Percentiles rank a stretch among this genome's conserved stretches.
Evolutionary conservation across 1,140 invertebrate species (phyloP).

Genomic region (Drosophila sturtevanti): DNA sequence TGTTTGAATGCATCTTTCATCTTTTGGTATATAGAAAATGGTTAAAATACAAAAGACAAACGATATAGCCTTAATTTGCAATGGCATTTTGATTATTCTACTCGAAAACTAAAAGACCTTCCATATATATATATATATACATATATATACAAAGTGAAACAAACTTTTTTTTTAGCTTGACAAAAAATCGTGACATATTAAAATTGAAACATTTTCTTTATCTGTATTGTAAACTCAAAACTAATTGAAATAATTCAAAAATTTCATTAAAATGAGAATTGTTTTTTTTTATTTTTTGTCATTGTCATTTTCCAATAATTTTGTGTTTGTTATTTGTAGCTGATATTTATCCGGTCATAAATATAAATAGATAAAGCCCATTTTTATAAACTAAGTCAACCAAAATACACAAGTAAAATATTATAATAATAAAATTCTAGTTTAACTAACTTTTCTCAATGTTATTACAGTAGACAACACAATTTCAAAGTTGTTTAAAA

Average conservation of each 20-base stretch:
- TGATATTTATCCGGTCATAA: background rate
- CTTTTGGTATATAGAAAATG: background rate
- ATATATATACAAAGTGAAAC: background rate
- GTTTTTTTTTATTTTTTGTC: background rate
- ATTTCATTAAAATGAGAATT: too few relatives aligned
- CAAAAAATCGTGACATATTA: background rate
- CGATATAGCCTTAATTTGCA: background rate
- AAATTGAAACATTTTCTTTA: background rate
- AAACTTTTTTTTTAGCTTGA: background rate
- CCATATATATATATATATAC: background rate
- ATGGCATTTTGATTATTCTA: background rate
- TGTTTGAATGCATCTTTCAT: background rate
- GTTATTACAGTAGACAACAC: slow-evolving; percentile 13
- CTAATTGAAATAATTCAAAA: too few relatives aligned
- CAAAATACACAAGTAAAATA: background rate
- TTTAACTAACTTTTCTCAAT: slow-evolving; percentile 34
- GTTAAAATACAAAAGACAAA: background rate
- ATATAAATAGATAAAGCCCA: background rate
- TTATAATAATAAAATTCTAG: slow-evolving; percentile 21
- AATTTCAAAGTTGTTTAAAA: background rate
- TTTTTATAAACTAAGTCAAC: background rate
- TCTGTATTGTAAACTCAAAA: too few relatives aligned
- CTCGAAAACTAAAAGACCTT: background rate
- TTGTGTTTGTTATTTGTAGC: background rate
- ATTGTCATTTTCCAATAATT: too few relatives aligned